Evolutionary conservation across 1,140 invertebrate species (phyloP).

Genomic region (Lepidostoma basale): DNA sequence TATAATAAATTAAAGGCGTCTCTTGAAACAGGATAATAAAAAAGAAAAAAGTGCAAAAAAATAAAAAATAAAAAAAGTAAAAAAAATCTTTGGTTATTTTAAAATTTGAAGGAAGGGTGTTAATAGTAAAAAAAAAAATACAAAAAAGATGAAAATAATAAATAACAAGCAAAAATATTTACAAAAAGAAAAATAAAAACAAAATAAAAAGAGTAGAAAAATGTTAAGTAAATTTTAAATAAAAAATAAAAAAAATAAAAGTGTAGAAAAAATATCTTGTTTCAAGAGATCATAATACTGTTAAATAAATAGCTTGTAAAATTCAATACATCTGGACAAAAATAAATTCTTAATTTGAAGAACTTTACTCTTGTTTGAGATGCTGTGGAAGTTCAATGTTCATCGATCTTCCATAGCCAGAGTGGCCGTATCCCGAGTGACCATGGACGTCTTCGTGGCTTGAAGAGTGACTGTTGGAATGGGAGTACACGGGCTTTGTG

Average conservation of each 20-base stretch:
- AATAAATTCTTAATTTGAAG: not conserved
- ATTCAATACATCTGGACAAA: too few species aligned
- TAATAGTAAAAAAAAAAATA: too few species aligned
- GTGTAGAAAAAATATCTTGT: not conserved
- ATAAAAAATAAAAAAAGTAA: not conserved
- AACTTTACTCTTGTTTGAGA: slow-evolving; percentile 19
- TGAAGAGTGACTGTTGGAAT: slow-evolving; percentile 73
- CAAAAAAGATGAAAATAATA: not conserved
- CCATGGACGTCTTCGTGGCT: slow-evolving; percentile 70
- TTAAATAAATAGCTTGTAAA: too few species aligned
- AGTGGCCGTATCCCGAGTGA: slow-evolving; percentile 68
- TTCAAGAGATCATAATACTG: not conserved
- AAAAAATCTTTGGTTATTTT: too few species aligned
- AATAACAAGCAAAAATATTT: not conserved
- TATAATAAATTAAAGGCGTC: slow-evolving; percentile 8
- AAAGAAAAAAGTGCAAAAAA: not conserved
- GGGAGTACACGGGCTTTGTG: slow-evolving; percentile 77
- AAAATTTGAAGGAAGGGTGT: too few species aligned
- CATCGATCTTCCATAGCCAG: slow-evolving; percentile 61
- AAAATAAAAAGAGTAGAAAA: not conserved
- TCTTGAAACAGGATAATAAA: not conserved
- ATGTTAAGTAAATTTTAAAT: too few species aligned
- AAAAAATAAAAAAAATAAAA: not conserved
- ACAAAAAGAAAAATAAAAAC: not conserved
- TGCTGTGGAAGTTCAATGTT: slow-evolving; percentile 42